Conservation (phyloP, 2,113 vertebrate species). For the Oxyruncus cristatus region DNA sequence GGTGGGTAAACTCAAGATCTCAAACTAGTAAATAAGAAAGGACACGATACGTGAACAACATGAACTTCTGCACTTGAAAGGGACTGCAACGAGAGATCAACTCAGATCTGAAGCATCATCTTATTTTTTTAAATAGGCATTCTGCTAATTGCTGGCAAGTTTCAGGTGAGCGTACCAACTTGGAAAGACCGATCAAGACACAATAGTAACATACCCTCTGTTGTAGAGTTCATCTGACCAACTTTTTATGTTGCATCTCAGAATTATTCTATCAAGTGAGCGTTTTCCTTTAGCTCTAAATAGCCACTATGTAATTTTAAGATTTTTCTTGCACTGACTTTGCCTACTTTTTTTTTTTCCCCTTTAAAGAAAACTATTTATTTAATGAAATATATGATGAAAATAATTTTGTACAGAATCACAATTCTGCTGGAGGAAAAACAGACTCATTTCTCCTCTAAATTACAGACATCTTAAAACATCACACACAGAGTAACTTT, state of each 20-base stretch:
- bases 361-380: not conserved
- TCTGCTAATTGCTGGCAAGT: not conserved
- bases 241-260: not conserved
- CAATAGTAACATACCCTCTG: not conserved
- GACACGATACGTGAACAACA: not conserved
- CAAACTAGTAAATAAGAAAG: not conserved
- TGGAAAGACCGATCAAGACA: not conserved
- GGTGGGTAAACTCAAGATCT: not conserved
- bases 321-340: not conserved
- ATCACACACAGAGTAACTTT: not conserved
- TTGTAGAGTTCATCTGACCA: not conserved
- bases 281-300: not conserved
- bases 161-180: not conserved
- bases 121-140: not conserved
- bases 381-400: not conserved
- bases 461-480: conserved; percentile 27
- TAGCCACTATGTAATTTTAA: not conserved
- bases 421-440: not conserved
- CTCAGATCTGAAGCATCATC: not conserved
- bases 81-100: not conserved
- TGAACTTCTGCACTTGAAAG: not conserved
- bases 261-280: not conserved
- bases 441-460: not conserved
- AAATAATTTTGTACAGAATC: not conserved
- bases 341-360: not conserved